Percentiles rank a stretch among this genome's conserved stretches.
Evolutionary conservation across 2,113 vertebrate genomes (phyloP).

Genomic region (Gnathonemus longibarbis): DNA sequence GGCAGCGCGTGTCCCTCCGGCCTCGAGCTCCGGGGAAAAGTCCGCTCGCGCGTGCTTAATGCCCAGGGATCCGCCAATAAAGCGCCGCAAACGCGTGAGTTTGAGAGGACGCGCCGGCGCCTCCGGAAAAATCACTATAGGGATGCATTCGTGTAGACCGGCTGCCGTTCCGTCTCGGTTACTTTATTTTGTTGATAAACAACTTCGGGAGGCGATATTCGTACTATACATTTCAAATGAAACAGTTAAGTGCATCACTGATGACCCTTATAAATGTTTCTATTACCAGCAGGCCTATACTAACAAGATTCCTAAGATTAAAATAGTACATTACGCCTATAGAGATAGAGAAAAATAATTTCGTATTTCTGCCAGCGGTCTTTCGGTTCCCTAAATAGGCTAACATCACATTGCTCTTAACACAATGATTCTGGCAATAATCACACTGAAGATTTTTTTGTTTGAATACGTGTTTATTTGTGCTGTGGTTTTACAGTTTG

Average conservation of each 20-base stretch:
- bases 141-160: not conserved
- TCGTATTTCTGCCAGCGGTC: not conserved
- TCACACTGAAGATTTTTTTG: not conserved
- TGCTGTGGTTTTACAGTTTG: not conserved
- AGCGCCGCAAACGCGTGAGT: slow-evolving; percentile 11
- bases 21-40: slow-evolving; percentile 1
- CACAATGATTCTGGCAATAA: not conserved
- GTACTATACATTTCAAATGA: not conserved
- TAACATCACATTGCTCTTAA: not conserved
- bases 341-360: not conserved
- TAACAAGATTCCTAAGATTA: not conserved
- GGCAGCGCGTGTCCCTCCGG: not conserved
- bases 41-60: slow-evolving; percentile 7
- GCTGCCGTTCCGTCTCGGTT: not conserved
- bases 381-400: not conserved
- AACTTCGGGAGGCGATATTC: not conserved
- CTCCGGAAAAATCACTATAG: slow-evolving; percentile 4
- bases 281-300: not conserved
- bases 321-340: not conserved
- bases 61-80: slow-evolving; percentile 7
- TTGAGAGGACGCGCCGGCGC: not conserved
- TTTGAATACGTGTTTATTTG: not conserved
- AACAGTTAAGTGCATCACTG: not conserved
- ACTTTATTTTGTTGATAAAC: not conserved
- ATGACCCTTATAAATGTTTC: not conserved